phyloP scores from a whole-genome alignment of 2,888 invertebrate genomes.

The Flexamia atlantica region DNA sequence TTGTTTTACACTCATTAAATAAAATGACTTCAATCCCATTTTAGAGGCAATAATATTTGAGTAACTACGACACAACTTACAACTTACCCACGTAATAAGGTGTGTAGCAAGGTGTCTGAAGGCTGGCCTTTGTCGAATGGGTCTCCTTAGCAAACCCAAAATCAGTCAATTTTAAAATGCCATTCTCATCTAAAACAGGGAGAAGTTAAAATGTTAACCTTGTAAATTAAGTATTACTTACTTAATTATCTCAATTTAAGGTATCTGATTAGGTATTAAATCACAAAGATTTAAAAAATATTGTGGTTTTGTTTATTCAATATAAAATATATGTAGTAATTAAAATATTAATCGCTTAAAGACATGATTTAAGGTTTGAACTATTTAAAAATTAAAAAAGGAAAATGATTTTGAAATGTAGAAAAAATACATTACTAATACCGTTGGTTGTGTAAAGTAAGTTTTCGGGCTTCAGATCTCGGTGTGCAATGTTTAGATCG shows the following conservation, averaged over 20 bases:
- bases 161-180: conserved; percentile 97
- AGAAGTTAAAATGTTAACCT: background rate
- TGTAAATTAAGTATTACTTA: background rate
- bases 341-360: too few species aligned
- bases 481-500: conserved; percentile 95
- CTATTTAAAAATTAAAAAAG: background rate
- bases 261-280: too few species aligned
- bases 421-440: background rate
- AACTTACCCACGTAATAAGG: conserved; percentile 92
- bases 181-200: conserved; percentile 77
- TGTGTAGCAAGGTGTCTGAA: conserved; percentile 99
- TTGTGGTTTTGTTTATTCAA: too few species aligned
- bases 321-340: too few species aligned
- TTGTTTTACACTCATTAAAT: too few species aligned
- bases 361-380: too few species aligned
- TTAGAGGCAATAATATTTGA: too few species aligned
- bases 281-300: too few species aligned
- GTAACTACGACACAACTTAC: conserved; percentile 27
- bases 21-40: too few species aligned
- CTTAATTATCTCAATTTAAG: background rate
- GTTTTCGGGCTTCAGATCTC: conserved; percentile 99
- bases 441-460: conserved; percentile 88
- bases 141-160: conserved; percentile 99
- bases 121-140: conserved; percentile 87
- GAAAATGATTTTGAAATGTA: background rate